Conservation (phyloP, 2,888 invertebrate species). For the Eupithecia subfuscata region DNA sequence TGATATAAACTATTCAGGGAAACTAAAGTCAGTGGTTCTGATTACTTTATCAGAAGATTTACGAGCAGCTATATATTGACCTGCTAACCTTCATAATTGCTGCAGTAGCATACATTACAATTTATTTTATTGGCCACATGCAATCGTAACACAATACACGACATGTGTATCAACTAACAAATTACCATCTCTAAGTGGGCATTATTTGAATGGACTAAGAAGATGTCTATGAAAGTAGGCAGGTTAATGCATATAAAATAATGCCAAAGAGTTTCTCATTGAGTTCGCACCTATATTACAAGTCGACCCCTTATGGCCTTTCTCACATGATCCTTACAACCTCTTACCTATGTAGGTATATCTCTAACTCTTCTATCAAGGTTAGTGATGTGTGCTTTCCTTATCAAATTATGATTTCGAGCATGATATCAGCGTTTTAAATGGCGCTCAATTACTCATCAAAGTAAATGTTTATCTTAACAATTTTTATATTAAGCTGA, state of each 20-base stretch:
- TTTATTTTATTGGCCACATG: constrained; percentile 55
- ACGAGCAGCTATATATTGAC: constrained; percentile 31
- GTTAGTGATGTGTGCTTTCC: background rate
- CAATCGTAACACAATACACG: constrained; percentile 45
- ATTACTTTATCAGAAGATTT: constrained; percentile 31
- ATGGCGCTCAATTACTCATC: background rate
- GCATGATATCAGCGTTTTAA: constrained; percentile 4
- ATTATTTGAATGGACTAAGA: background rate
- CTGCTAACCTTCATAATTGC: constrained; percentile 51
- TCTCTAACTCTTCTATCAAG: constrained; percentile 4
- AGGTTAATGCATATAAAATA: no score
- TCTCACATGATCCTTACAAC: background rate
- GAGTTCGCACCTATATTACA: no score
- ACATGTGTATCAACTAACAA: constrained; percentile 24
- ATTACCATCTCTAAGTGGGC: constrained; percentile 24
- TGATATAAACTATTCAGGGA: background rate
- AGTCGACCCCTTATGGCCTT: background rate
- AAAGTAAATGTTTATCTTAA: background rate
- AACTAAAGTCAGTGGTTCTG: constrained; percentile 4
- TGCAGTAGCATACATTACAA: constrained; percentile 50
- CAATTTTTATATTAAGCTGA: background rate
- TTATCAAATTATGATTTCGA: constrained; percentile 6
- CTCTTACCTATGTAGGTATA: background rate
- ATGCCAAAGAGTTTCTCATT: no score
- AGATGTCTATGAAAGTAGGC: background rate